Evolutionary conservation across 2,113 vertebrate genomes (phyloP), one percentile per base, ranked within the genome.

Genomic region (Lamprotornis superbus): DNA sequence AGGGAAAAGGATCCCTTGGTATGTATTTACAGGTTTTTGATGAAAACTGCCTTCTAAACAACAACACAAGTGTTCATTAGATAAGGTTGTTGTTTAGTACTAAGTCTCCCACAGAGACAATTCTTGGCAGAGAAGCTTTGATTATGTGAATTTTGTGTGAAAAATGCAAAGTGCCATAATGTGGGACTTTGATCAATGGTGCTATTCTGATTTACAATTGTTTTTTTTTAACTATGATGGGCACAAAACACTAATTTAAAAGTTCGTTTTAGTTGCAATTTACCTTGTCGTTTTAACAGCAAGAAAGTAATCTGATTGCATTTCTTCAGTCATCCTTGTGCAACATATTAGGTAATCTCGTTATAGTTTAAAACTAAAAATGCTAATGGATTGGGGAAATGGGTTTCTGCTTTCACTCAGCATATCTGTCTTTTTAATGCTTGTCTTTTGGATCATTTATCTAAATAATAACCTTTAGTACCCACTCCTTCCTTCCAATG

Each of bases 211-310:
- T 95, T 97, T 96, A 92, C 50, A 57, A 44, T 53, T 78, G 4
- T 1, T 8, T 37, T 94, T 95, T 96, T 96, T 97, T 96, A 71
- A 95, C 71, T 40, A 25, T 56, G 71, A 94, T 87, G 55, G 75
- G 93, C 89, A 97, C 90, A 96, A 97, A 95, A 81, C 42, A 91
- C 71, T 95, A 67, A 95, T 93, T 97, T 93, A 95, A 95, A 97
- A 95, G 82, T 81, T 90, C 44, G 31, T 86, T 91, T 93, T 47
- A 69, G 67, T 59, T 93, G 75, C 87, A 84, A 44, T 67, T 52
- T 95, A 87, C 77, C 55, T 68, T 46, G 87, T 94, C 73, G 86
- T 85, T 73, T 82, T 74, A 93, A 91, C 83, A 89, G 96, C 76
- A 92, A 89, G 87, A 95, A 95, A 94, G 87, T 69, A 28, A 90